Evolutionary conservation across 2,797 vertebrate genomes (phyloP).

Genomic region (Aselliscus stoliczkanus): DNA sequence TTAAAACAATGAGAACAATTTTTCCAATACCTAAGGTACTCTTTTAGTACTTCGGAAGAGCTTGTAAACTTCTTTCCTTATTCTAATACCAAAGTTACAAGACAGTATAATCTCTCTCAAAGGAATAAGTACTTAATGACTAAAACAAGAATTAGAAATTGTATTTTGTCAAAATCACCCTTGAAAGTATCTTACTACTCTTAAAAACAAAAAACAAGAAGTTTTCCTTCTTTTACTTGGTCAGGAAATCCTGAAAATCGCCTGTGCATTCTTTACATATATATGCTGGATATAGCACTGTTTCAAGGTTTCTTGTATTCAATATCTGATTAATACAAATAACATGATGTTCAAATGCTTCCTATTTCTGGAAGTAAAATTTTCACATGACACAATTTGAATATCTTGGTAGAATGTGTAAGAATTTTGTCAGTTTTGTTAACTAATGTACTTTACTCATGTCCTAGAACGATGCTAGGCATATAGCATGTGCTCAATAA

Average conservation of each 20-base stretch:
- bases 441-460: neutral
- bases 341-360: neutral
- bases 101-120: neutral
- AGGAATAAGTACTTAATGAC: neutral
- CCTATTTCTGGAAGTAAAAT: neutral
- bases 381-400: neutral
- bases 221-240: neutral
- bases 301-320: neutral
- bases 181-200: neutral
- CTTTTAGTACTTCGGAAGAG: neutral
- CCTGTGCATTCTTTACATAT: neutral
- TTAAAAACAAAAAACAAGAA: neutral
- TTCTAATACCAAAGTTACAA: neutral
- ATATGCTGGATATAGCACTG: neutral
- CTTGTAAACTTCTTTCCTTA: neutral
- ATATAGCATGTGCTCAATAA: neutral
- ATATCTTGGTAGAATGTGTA: neutral
- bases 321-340: neutral
- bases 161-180: neutral
- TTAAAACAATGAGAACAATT: neutral
- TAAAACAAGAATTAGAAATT: neutral
- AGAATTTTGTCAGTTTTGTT: neutral
- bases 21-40: neutral
- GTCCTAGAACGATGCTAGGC: neutral
- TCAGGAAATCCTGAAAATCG: neutral